A percentile compares a stretch with the other conserved stretches of the same genome.
Conservation (phyloP, 2,888 invertebrate species). For the Hypsopygia costalis region DNA sequence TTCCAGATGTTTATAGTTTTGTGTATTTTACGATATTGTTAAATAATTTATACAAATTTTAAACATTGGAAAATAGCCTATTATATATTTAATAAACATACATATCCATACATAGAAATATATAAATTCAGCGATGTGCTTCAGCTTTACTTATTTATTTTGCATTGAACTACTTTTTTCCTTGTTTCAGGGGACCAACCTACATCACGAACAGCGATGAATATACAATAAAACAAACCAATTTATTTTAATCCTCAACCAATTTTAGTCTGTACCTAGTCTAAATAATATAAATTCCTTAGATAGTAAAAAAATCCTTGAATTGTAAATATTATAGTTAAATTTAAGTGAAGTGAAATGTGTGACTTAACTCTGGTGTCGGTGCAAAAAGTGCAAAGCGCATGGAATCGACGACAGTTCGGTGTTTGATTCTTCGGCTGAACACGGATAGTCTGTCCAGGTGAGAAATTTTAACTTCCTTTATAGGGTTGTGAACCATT, state of each 20-base stretch:
- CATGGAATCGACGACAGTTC: slow-evolving; percentile 28
- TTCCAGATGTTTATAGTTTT: too few relatives aligned
- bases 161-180: too few relatives aligned
- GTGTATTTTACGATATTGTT: too few relatives aligned
- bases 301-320: background rate
- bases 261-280: background rate
- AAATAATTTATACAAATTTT: too few relatives aligned
- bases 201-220: slow-evolving; percentile 27
- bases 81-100: too few relatives aligned
- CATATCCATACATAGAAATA: too few relatives aligned
- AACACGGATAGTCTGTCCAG: slow-evolving; percentile 21
- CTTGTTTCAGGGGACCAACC: slow-evolving; percentile 71
- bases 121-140: too few relatives aligned
- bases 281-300: background rate
- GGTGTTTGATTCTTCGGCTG: slow-evolving; percentile 23
- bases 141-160: too few relatives aligned
- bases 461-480: too few relatives aligned
- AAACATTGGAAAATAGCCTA: too few relatives aligned
- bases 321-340: too few relatives aligned
- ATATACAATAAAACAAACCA: slow-evolving; percentile 21
- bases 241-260: slow-evolving; percentile 14
- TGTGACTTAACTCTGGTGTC: slow-evolving; percentile 8
- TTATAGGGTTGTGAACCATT: too few relatives aligned
- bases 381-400: slow-evolving; percentile 18
- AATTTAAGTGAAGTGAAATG: slow-evolving; percentile 12